phyloP scores from a whole-genome alignment of 64 coral and sea anemone genomes.

The Catalaphyllia jardinei region DNA sequence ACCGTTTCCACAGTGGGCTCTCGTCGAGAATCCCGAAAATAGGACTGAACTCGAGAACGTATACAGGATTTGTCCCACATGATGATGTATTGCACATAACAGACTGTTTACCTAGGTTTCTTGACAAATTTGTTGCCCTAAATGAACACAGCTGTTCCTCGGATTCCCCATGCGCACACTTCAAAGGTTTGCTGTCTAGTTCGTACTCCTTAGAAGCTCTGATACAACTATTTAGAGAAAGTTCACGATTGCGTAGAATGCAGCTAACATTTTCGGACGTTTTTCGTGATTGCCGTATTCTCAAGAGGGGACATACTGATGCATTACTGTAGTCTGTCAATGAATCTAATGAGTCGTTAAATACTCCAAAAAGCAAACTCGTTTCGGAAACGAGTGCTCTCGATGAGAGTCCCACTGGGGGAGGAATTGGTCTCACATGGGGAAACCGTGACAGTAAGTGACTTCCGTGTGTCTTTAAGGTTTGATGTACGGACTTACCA shows the following conservation, averaged over 20 bases:
- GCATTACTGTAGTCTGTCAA: not conserved
- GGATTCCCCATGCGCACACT: not conserved
- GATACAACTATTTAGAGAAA: not conserved
- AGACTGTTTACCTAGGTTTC: not conserved
- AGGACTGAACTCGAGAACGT: constrained; percentile 27
- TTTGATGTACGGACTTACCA: not conserved
- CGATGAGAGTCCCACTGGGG: not conserved
- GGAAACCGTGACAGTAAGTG: not conserved
- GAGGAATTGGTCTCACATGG: not conserved
- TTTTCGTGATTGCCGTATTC: not conserved
- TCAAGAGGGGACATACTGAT: not conserved
- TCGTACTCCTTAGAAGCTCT: constrained; percentile 52
- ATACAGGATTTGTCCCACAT: constrained; percentile 59
- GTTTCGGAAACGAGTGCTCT: not conserved
- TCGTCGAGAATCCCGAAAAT: constrained; percentile 46
- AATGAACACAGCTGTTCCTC: constrained; percentile 24
- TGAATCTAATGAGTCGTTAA: not conserved
- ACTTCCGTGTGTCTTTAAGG: not conserved
- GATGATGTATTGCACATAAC: constrained; percentile 23
- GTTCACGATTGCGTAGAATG: not conserved
- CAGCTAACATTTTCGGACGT: not conserved
- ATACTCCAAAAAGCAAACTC: not conserved
- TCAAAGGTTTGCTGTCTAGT: constrained; percentile 17
- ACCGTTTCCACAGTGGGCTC: constrained; percentile 23
- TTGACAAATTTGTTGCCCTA: not conserved